These are phyloP conservation scores for Dioctria linearis DNA, from an alignment of 2,888 invertebrate species.

Conservation along the genomic window DNA sequence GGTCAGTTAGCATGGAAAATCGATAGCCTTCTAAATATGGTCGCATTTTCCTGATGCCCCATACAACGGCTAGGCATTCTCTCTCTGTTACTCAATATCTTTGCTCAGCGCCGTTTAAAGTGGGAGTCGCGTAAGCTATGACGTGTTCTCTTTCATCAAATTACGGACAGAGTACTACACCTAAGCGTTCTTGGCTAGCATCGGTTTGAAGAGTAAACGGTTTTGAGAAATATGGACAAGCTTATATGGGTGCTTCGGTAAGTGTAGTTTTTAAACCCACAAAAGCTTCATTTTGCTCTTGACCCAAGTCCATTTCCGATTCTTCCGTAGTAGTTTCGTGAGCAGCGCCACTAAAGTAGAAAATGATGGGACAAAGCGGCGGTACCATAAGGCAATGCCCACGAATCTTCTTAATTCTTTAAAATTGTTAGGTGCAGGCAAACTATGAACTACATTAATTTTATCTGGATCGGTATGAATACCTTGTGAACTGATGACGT, in stretches of 20 bases:
- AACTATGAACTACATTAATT: constrained; percentile 4
- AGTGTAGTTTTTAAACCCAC: too few relatives aligned
- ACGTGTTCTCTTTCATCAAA: constrained; percentile 52
- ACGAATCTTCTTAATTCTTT: constrained; percentile 36
- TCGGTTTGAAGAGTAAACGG: constrained; percentile 47
- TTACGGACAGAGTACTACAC: not conserved
- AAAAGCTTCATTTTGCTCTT: constrained; percentile 35
- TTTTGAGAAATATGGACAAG: constrained; percentile 49
- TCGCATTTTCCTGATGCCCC: not conserved
- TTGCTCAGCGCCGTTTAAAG: constrained; percentile 18
- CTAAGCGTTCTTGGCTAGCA: constrained; percentile 24
- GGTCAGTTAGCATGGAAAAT: too few relatives aligned
- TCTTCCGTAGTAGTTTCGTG: constrained; percentile 25
- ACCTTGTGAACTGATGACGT: not conserved
- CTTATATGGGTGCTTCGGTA: constrained; percentile 46
- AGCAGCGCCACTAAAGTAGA: constrained; percentile 8
- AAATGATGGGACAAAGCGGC: constrained; percentile 33
- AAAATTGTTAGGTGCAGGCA: not conserved
- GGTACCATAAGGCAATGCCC: constrained; percentile 44
- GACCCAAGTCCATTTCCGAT: constrained; percentile 3
- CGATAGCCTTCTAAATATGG: not conserved
- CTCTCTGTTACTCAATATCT: constrained; percentile 1
- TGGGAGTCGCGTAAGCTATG: not conserved
- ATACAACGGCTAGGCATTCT: too few relatives aligned
- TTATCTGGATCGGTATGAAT: constrained; percentile 36